Conservation (phyloP, 2,888 invertebrate genomes). For the Cremastinae sp. region DNA sequence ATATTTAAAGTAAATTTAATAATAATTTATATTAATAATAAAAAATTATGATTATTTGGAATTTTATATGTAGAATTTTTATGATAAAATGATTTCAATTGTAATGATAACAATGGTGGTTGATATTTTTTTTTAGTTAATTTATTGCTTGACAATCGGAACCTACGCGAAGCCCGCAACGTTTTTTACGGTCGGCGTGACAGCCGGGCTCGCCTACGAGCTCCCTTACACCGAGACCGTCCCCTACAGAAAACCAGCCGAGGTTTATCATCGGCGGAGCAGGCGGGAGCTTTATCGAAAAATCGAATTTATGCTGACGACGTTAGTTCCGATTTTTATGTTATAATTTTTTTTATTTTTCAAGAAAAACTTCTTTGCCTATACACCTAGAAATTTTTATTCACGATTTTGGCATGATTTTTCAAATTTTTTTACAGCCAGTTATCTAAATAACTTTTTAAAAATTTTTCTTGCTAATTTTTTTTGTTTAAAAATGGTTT, state of each 20-base stretch:
- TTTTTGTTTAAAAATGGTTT: too few relatives aligned
- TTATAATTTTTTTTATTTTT: conserved; percentile 8
- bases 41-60: too few relatives aligned
- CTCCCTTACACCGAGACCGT: conserved; percentile 84
- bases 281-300: conserved; percentile 84
- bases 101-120: too few relatives aligned
- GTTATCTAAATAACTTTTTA: too few relatives aligned
- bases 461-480: too few relatives aligned
- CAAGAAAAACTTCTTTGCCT: too few relatives aligned
- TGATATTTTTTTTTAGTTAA: conserved; percentile 78
- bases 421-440: too few relatives aligned
- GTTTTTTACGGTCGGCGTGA: conserved; percentile 86
- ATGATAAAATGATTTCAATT: background rate
- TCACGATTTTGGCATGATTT: too few relatives aligned
- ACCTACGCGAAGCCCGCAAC: conserved; percentile 82
- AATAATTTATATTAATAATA: too few relatives aligned
- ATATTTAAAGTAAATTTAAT: too few relatives aligned
- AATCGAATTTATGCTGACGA: conserved; percentile 83
- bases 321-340: conserved; percentile 81
- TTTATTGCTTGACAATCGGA: conserved; percentile 85
- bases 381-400: too few relatives aligned
- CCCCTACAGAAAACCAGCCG: conserved; percentile 76
- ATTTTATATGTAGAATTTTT: too few relatives aligned
- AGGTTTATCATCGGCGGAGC: conserved; percentile 84
- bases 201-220: conserved; percentile 89